Evolutionary conservation across 2,797 vertebrate genomes (phyloP).

Genomic region (Pyrrhura leucotis): DNA sequence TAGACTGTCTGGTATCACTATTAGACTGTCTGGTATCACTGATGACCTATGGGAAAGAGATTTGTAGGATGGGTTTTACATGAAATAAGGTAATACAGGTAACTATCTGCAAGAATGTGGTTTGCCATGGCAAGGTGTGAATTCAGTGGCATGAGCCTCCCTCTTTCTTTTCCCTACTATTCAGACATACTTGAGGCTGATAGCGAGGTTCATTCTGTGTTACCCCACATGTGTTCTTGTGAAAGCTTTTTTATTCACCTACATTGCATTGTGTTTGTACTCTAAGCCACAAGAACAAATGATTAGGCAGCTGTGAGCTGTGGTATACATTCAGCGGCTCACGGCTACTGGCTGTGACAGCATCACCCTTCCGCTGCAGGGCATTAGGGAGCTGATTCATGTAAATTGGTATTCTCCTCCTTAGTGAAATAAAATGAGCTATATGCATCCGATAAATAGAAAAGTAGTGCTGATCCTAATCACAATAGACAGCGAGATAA

Average conservation of each 20-base stretch:
- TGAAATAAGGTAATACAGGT: not conserved
- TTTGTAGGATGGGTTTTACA: not conserved
- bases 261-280: not conserved
- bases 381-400: not conserved
- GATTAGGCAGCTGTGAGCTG: not conserved
- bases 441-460: slow-evolving; percentile 13
- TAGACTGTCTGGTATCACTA: not conserved
- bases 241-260: not conserved
- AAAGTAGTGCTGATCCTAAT: slow-evolving; percentile 14
- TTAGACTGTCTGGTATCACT: not conserved
- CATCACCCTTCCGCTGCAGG: not conserved
- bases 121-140: not conserved
- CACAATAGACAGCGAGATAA: not conserved
- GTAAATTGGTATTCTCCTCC: not conserved
- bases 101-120: not conserved
- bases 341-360: not conserved
- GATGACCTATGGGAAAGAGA: not conserved
- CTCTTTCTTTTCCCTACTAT: not conserved
- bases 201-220: not conserved
- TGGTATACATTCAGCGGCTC: not conserved
- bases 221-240: not conserved
- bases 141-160: not conserved
- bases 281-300: not conserved
- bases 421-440: not conserved
- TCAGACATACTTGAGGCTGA: not conserved